phyloP scores from a whole-genome alignment of 2,797 vertebrate species.

The Atherinosoma microstoma region DNA sequence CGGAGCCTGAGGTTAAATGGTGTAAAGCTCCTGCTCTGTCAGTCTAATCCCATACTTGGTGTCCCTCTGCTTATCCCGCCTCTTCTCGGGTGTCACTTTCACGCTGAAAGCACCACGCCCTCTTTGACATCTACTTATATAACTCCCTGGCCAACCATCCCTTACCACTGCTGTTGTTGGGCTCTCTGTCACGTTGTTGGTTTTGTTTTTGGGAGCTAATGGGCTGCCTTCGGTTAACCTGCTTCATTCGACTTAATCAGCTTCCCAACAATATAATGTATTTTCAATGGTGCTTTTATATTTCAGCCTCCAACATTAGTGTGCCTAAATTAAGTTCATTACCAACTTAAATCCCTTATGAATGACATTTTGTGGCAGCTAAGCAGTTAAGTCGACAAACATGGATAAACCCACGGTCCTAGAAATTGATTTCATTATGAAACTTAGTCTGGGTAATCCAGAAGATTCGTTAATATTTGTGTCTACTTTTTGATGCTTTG shows the following conservation, averaged over 20 bases:
- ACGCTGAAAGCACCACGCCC: slow-evolving; percentile 27
- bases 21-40: slow-evolving; percentile 47
- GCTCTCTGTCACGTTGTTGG: slow-evolving; percentile 27
- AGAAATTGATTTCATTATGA: neutral
- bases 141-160: slow-evolving; percentile 10
- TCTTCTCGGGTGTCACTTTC: slow-evolving; percentile 28
- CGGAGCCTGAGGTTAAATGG: slow-evolving; percentile 56
- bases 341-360: slow-evolving; percentile 24
- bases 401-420: neutral
- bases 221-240: slow-evolving; percentile 26
- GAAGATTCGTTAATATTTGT: slow-evolving; percentile 1
- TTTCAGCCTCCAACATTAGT: slow-evolving; percentile 35
- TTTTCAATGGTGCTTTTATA: slow-evolving; percentile 48
- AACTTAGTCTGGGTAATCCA: neutral
- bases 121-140: slow-evolving; percentile 15
- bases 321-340: slow-evolving; percentile 38
- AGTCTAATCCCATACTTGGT: slow-evolving; percentile 54
- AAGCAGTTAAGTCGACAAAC: slow-evolving; percentile 36
- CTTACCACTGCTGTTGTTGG: neutral
- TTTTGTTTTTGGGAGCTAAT: slow-evolving; percentile 21
- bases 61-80: slow-evolving; percentile 26
- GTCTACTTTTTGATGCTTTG: slow-evolving; percentile 9
- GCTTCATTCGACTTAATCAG: slow-evolving; percentile 38
- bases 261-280: slow-evolving; percentile 29
- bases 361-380: slow-evolving; percentile 38